A percentile compares a stretch with the other conserved stretches of the same genome.
Conservation (phyloP, 2,113 vertebrate species). For the Osmerus mordax region DNA sequence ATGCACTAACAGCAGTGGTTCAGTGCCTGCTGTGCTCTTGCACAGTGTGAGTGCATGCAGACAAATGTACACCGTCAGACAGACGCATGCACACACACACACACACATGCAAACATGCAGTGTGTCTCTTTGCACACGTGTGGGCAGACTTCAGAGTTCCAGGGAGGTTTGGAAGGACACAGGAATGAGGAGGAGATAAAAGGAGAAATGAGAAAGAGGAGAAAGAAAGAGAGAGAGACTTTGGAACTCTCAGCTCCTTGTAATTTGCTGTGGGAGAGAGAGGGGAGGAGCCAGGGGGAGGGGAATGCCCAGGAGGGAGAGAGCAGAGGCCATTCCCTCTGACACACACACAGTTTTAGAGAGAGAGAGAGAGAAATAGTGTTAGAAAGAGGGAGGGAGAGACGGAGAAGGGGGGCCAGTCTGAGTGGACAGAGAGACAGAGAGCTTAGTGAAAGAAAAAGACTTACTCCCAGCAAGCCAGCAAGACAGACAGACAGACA, state of each 20-base stretch:
- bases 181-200: not conserved
- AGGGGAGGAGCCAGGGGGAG: slow-evolving; percentile 65
- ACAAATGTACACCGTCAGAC: not conserved
- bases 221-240: not conserved
- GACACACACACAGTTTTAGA: slow-evolving; percentile 49
- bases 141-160: slow-evolving; percentile 24
- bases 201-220: not conserved
- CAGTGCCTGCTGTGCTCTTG: not conserved
- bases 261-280: slow-evolving; percentile 60
- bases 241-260: slow-evolving; percentile 61
- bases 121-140: not conserved
- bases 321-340: slow-evolving; percentile 69
- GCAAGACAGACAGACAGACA: not conserved
- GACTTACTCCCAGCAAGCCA: not conserved
- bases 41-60: not conserved
- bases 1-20: slow-evolving; percentile 34
- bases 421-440: slow-evolving; percentile 21
- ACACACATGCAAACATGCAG: not conserved
- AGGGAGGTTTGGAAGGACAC: not conserved
- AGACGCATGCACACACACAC: slow-evolving; percentile 10
- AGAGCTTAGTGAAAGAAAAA: slow-evolving; percentile 20
- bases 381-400: not conserved
- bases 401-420: slow-evolving; percentile 1
- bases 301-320: slow-evolving; percentile 65
- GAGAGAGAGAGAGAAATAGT: not conserved